Evolutionary conservation across 2,888 invertebrate species (phyloP), one percentile per base, ranked within the genome.

Genomic region (Carterocephalus palaemon): DNA sequence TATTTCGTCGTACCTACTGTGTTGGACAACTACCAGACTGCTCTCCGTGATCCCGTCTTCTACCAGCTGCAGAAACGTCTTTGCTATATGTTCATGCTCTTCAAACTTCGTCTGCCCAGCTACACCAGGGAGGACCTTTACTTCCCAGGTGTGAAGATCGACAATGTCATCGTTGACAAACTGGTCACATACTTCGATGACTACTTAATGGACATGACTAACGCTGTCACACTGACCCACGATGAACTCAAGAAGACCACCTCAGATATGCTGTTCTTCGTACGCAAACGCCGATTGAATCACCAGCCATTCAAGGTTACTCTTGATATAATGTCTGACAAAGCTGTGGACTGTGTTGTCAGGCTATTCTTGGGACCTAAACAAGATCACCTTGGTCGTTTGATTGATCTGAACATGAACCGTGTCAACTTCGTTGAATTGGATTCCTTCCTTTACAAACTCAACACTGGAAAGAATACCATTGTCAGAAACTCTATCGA

Each of bases 21-120:
- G 2, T 72, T 92, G 54, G 89, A 92, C 59, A 84, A 87, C 54
- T 90, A 89, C 60, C 88, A 89, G 60, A 92, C 92, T 2, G 89
- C 90, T 57, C 74, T 92, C 53, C 90, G 92, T 51, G 93, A 93
- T 66, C 93, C 93, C n/a, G 87, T 91, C 29, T 92, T 92, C 88
- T 93, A 91, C 72, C 88, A 89, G 52, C 74, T 93, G 47, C 90
- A 90, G 64, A 90, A 91, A 69, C 89, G 89, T 42, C 79, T 92
- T 48, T 62, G 88, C 23, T 70, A 88, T 48, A 82, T 85, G 38
- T 88, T 90, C 62, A 72, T 81, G 54, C 83, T 89, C 38, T 92
- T 90, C 85, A 91, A 91, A 64, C 62, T 75, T 49, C 85, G 86
- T 52, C 72, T 91, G 26, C 83, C 88, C 4, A 74, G 85, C 6